Percentiles rank a stretch among this genome's conserved stretches.
These are phyloP conservation scores for Tiliacea citrago DNA, from an alignment of 2,888 invertebrate species.

Conservation along the genomic window DNA sequence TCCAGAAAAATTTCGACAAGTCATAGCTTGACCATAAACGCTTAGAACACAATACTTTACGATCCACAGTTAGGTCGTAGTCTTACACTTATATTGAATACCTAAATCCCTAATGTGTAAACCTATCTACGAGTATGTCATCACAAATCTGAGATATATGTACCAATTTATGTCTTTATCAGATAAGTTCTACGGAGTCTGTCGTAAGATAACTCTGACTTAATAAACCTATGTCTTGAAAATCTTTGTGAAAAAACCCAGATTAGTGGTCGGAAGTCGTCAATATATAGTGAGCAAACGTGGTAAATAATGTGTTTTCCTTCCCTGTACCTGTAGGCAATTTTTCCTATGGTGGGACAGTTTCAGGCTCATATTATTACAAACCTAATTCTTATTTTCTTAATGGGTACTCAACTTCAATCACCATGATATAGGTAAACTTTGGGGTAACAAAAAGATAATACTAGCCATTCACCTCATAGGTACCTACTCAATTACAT, in stretches of 20 bases:
- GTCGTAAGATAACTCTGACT: not conserved
- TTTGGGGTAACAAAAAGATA: not conserved
- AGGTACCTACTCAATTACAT: not conserved
- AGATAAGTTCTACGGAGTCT: not conserved
- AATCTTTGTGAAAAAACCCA: not conserved
- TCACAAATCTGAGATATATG: not conserved
- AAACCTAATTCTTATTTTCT: not conserved
- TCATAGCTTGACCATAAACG: slow-evolving; percentile 7
- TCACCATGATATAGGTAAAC: not conserved
- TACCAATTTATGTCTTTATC: slow-evolving; percentile 7
- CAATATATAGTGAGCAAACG: too few species aligned
- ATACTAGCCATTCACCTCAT: not conserved
- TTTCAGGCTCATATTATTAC: not conserved
- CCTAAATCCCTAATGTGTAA: slow-evolving; percentile 2
- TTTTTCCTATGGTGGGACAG: not conserved
- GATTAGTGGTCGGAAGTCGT: too few species aligned
- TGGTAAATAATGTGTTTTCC: too few species aligned
- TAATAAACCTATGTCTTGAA: not conserved
- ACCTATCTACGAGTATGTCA: slow-evolving; percentile 1
- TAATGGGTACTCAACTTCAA: not conserved
- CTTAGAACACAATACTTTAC: slow-evolving; percentile 34
- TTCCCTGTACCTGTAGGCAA: too few species aligned
- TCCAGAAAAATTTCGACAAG: not conserved
- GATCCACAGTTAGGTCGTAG: slow-evolving; percentile 24
- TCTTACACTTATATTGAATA: slow-evolving; percentile 26